Conservation (phyloP, 1,140 invertebrate genomes). For the Rhysida immarginata region DNA sequence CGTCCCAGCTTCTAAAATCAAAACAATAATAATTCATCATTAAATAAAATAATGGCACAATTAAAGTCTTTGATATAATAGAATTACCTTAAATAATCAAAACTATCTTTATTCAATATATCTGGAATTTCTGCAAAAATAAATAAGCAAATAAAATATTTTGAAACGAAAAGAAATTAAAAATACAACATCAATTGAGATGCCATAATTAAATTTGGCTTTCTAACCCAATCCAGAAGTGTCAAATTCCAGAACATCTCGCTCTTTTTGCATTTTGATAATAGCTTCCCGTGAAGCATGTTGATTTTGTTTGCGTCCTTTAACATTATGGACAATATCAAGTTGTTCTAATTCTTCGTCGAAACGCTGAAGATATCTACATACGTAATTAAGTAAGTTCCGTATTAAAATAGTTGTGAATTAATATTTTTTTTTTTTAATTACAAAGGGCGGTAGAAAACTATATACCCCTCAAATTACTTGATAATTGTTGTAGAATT, state of each 20-base stretch:
- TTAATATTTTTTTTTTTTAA: no score
- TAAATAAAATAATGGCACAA: not conserved
- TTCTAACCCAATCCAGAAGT: slow-evolving; percentile 49
- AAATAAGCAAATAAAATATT: not conserved
- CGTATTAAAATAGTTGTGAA: no score
- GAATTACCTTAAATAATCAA: slow-evolving; percentile 32
- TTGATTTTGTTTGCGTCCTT: slow-evolving; percentile 44
- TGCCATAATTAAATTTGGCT: not conserved
- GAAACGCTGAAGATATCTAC: slow-evolving; percentile 43
- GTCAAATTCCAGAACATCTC: slow-evolving; percentile 49
- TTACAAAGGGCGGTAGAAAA: no score
- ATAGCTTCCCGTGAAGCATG: slow-evolving; percentile 56
- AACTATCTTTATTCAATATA: slow-evolving; percentile 39
- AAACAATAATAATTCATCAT: not conserved
- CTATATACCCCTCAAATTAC: no score
- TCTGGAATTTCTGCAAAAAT: slow-evolving; percentile 39
- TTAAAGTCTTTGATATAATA: not conserved
- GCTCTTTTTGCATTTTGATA: slow-evolving; percentile 49
- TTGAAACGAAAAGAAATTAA: not conserved
- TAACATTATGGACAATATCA: slow-evolving; percentile 51
- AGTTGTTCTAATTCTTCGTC: slow-evolving; percentile 62
- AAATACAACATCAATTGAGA: not conserved
- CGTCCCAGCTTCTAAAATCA: slow-evolving; percentile 39
- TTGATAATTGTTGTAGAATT: no score
- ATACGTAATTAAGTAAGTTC: no score